Percentiles rank a stretch among this genome's conserved stretches.
phyloP scores from a whole-genome alignment of 2,888 invertebrate genomes.

The Drosophila nr. medialis region DNA sequence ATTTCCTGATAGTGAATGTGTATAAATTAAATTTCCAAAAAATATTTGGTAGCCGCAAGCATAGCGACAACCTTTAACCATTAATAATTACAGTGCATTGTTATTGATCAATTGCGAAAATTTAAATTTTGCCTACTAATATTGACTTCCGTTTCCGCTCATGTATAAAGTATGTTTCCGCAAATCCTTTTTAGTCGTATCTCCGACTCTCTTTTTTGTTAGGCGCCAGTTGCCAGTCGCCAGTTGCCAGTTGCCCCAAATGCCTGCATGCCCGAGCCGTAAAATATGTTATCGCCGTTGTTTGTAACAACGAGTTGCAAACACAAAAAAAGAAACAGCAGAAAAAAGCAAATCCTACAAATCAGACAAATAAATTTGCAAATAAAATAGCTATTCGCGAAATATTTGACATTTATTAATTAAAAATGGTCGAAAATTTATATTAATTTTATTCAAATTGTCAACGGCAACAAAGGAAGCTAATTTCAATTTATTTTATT shows the following conservation, averaged over 20 bases:
- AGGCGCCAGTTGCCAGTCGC: conserved; percentile 51
- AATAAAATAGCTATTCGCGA: conserved; percentile 77
- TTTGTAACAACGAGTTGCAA: conserved; percentile 13
- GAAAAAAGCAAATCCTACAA: conserved; percentile 44
- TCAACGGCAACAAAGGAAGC: conserved; percentile 78
- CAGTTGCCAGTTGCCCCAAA: conserved; percentile 30
- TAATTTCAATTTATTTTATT: conserved; percentile 77
- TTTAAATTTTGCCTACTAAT: conserved; percentile 73
- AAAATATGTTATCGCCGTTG: conserved; percentile 68
- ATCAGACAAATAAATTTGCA: conserved; percentile 79
- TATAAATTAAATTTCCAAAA: conserved; percentile 47
- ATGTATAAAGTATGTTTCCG: conserved; percentile 70
- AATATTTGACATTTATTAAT: conserved; percentile 83
- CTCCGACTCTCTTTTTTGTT: conserved; percentile 23
- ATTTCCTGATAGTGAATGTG: conserved; percentile 60
- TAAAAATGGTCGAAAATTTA: conserved; percentile 80
- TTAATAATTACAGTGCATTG: conserved; percentile 63
- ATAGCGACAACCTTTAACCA: conserved; percentile 58
- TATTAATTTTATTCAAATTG: conserved; percentile 84
- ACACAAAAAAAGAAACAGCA: conserved; percentile 43
- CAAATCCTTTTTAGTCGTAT: conserved; percentile 24
- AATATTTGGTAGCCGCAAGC: conserved; percentile 28
- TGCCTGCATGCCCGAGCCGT: conserved; percentile 24
- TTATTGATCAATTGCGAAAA: conserved; percentile 48
- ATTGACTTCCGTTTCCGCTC: conserved; percentile 78